phyloP scores from a whole-genome alignment of 1,140 invertebrate species.

The Drosophila equinoxialis region DNA sequence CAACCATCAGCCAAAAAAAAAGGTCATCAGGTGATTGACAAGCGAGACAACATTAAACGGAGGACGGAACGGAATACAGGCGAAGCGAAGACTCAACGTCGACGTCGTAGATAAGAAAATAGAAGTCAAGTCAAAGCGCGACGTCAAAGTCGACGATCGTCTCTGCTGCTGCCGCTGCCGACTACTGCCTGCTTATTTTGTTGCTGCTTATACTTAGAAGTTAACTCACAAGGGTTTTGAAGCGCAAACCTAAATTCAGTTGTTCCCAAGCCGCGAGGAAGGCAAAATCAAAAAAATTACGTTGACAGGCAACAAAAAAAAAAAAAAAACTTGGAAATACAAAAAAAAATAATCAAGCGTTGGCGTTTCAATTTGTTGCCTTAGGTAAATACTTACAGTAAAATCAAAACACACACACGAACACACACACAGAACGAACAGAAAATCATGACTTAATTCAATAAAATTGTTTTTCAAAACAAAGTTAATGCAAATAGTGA shows the following conservation, averaged over 20 bases:
- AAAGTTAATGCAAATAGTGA: slow-evolving; percentile 33
- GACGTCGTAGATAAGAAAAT: slow-evolving; percentile 23
- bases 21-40: slow-evolving; percentile 69
- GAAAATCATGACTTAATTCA: slow-evolving; percentile 22
- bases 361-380: slow-evolving; percentile 37
- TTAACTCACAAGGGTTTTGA: slow-evolving; percentile 78
- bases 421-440: not conserved
- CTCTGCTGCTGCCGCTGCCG: not conserved
- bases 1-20: slow-evolving; percentile 3
- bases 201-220: slow-evolving; percentile 45
- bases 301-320: slow-evolving; percentile 26
- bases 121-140: slow-evolving; percentile 11
- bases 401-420: slow-evolving; percentile 4
- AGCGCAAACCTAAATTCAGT: slow-evolving; percentile 76
- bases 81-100: slow-evolving; percentile 33
- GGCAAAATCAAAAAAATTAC: slow-evolving; percentile 51
- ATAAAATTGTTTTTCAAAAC: slow-evolving; percentile 36
- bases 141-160: slow-evolving; percentile 31
- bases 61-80: slow-evolving; percentile 26
- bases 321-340: slow-evolving; percentile 22
- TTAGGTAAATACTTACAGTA: slow-evolving; percentile 47
- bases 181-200: not conserved
- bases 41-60: slow-evolving; percentile 14
- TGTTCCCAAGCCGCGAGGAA: slow-evolving; percentile 75
- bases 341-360: slow-evolving; percentile 20